Evolutionary conservation across 2,797 vertebrate genomes (phyloP), one percentile per base, ranked within the genome.

Genomic region (Esox lucius): DNA sequence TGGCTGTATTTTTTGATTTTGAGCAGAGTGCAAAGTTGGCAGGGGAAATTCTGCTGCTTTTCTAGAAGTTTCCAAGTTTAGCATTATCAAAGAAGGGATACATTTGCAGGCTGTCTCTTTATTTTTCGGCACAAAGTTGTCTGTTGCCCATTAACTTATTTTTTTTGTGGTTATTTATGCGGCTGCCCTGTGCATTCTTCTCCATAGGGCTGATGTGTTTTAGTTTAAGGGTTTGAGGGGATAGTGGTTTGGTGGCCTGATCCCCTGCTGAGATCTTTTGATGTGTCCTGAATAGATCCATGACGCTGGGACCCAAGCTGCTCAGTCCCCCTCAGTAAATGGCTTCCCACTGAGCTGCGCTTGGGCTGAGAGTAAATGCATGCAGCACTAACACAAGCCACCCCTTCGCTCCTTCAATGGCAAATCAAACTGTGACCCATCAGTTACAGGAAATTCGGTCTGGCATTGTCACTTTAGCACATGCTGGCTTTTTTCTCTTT

Each of bases 201-300:
- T 28, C 1, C 71, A 62, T 17, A 31, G 65, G 24, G 64, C 1
- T 46, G 31, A 26, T 31, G 19, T 13, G n/a, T 5, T 35, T 35
- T n/a, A 33, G 72, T 0, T 17, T 9, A 53, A 19, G 17, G 15
- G 64, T 31, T 31, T 31, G 28, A 31, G 22, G 24, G 67, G 39
- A 42, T 16, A n/a, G 49, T 12, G 48, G n/a, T 16, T 31, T 31
- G 24, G 3, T 11, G 31, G 3, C 62, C 3, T 16, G 39, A 24
- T 15, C 61, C 73, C 77, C 73, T 31, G 19, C 73, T 31, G 70
- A 35, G 70, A 1, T 69, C 48, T 79, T 80, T 79, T 74, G 64
- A 70, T 85, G 79, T 73, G 59, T 64, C 56, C 48, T 62, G 75
- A 74, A 74, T 76, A 46, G 77, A 74, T 56, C 39, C 46, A 24